phyloP scores from a whole-genome alignment of 2,888 invertebrate genomes.

The Uropetala carovei region DNA sequence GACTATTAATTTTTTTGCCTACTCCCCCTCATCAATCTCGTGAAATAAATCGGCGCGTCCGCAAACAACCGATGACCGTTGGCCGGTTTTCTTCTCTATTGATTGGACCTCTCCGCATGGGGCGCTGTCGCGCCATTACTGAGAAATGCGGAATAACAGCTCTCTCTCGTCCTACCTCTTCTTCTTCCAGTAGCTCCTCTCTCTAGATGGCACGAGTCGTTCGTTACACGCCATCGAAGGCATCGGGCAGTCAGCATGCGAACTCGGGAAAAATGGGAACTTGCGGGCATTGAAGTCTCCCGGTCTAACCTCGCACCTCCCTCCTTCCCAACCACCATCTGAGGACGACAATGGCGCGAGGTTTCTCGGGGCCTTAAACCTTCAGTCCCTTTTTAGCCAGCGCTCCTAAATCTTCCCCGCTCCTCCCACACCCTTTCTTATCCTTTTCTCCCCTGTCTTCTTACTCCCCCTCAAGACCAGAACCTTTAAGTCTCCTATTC shows the following conservation, averaged over 20 bases:
- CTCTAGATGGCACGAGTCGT: slow-evolving; percentile 30
- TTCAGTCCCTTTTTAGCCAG: slow-evolving; percentile 26
- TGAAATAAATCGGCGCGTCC: slow-evolving; percentile 43
- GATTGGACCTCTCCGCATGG: slow-evolving; percentile 51
- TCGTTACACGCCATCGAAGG: background rate
- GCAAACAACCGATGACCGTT: slow-evolving; percentile 46
- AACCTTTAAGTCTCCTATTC: slow-evolving; percentile 31
- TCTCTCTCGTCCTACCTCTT: background rate
- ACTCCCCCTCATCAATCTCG: slow-evolving; percentile 35
- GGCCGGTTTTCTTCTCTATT: background rate
- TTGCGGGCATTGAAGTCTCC: slow-evolving; percentile 50
- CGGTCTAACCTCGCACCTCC: background rate
- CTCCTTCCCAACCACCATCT: background rate
- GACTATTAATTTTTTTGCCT: slow-evolving; percentile 31
- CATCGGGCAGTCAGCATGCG: background rate
- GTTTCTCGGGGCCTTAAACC: slow-evolving; percentile 37
- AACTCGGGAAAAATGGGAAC: background rate
- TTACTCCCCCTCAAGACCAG: background rate
- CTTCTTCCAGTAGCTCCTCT: slow-evolving; percentile 38
- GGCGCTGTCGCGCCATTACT: slow-evolving; percentile 12
- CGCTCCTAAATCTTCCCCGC: slow-evolving; percentile 29
- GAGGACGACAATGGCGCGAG: slow-evolving; percentile 41
- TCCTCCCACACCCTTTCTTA: background rate
- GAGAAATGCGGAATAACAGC: slow-evolving; percentile 49
- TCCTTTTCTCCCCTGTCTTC: background rate